These are phyloP conservation scores for Corythoichthys intestinalis DNA, from an alignment of 2,113 vertebrate species.

Conservation along the genomic window DNA sequence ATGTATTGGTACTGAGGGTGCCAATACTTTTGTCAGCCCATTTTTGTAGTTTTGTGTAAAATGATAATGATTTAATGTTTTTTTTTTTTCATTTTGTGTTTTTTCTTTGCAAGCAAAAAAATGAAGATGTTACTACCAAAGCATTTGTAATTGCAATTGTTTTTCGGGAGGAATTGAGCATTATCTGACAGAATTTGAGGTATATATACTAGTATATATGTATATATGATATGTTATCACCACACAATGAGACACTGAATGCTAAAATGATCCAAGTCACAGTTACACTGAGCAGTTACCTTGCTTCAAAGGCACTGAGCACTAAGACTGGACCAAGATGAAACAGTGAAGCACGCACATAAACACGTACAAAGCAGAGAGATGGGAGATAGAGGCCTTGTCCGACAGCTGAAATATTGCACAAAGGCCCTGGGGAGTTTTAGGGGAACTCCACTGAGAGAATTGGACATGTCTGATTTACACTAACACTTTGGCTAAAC, in stretches of 20 bases:
- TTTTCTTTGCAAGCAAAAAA: too few species aligned
- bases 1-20: too few species aligned
- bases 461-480: constrained; percentile 68
- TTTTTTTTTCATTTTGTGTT: too few species aligned
- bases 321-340: constrained; percentile 43
- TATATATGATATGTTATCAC: too few species aligned
- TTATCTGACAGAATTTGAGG: too few species aligned
- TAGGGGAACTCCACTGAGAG: constrained; percentile 68
- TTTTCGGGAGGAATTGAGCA: too few species aligned
- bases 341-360: constrained; percentile 27
- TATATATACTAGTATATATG: too few species aligned
- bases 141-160: too few species aligned
- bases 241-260: not conserved
- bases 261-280: constrained; percentile 43
- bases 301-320: constrained; percentile 61
- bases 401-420: constrained; percentile 66
- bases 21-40: too few species aligned
- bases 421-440: constrained; percentile 64
- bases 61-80: too few species aligned
- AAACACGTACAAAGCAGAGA: constrained; percentile 27
- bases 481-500: constrained; percentile 71
- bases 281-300: constrained; percentile 69
- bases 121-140: too few species aligned
- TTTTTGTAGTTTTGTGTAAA: too few species aligned
- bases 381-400: constrained; percentile 51